Conservation (phyloP, 2,888 invertebrate genomes). For the Ophioninae sp. region DNA sequence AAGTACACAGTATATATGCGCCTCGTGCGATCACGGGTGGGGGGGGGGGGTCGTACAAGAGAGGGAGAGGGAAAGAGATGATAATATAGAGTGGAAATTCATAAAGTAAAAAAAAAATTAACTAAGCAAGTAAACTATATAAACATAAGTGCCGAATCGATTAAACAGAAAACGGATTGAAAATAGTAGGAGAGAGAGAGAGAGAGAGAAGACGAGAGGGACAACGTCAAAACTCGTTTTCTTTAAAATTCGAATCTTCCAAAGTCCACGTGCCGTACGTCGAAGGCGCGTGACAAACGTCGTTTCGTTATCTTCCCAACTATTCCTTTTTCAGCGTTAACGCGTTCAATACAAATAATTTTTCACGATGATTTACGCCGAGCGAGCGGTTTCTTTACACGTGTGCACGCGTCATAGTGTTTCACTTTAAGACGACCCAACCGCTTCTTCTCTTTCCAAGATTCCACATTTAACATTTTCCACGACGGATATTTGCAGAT, state of each 20-base stretch:
- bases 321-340: constrained; percentile 6
- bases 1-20: constrained; percentile 9
- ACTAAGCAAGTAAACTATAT: no score
- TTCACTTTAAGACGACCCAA: no score
- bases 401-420: no score
- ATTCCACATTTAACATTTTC: no score
- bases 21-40: constrained; percentile 5
- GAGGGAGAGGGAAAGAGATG: background rate
- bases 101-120: no score
- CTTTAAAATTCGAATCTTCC: constrained; percentile 6
- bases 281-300: constrained; percentile 17
- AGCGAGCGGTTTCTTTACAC: no score
- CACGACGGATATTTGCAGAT: no score
- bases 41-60: background rate
- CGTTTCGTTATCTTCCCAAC: constrained; percentile 1
- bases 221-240: no score
- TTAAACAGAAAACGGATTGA: no score
- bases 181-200: constrained; percentile 10
- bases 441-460: no score
- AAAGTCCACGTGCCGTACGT: constrained; percentile 35
- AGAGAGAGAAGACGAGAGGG: background rate
- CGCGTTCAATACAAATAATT: constrained; percentile 39
- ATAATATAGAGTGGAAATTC: background rate
- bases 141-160: no score
- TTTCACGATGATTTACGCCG: constrained; percentile 38